Percentiles rank a stretch among this genome's conserved stretches.
These are phyloP conservation scores for Lota lota DNA, from an alignment of 2,113 vertebrate species.

Conservation along the genomic window DNA sequence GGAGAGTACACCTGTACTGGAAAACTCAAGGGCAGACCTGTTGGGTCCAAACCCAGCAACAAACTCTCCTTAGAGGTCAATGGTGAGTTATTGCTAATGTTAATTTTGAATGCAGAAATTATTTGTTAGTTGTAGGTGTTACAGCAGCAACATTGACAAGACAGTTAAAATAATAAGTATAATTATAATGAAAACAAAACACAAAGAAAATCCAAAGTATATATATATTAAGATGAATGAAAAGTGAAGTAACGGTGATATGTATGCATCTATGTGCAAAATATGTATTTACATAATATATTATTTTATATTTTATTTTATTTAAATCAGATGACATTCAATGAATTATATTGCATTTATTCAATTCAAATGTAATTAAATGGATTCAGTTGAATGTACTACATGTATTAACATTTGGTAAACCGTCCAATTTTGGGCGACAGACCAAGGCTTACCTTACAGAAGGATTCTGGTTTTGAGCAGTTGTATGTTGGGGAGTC, in stretches of 20 bases:
- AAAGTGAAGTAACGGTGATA: too few species aligned
- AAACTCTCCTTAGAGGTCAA: background rate
- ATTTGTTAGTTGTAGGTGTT: too few species aligned
- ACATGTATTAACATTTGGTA: background rate
- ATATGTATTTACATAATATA: too few species aligned
- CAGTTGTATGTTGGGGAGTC: constrained; percentile 26
- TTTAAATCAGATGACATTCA: background rate
- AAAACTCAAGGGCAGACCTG: constrained; percentile 5
- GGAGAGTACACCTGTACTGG: constrained; percentile 9
- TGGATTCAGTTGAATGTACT: background rate
- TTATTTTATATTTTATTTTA: too few species aligned
- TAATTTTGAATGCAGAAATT: too few species aligned
- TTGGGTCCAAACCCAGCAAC: background rate
- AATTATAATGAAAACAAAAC: too few species aligned
- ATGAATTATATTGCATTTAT: background rate
- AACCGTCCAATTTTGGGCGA: constrained; percentile 7
- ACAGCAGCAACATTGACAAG: too few species aligned
- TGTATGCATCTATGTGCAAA: too few species aligned
- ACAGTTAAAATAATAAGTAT: too few species aligned
- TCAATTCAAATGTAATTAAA: background rate
- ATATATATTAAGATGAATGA: too few species aligned
- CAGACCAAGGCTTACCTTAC: constrained; percentile 13
- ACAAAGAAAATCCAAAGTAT: too few species aligned
- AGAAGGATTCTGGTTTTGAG: background rate
- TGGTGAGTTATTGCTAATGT: background rate